phyloP scores from a whole-genome alignment of 2,113 vertebrate genomes.

The Dasyprocta punctata region DNA sequence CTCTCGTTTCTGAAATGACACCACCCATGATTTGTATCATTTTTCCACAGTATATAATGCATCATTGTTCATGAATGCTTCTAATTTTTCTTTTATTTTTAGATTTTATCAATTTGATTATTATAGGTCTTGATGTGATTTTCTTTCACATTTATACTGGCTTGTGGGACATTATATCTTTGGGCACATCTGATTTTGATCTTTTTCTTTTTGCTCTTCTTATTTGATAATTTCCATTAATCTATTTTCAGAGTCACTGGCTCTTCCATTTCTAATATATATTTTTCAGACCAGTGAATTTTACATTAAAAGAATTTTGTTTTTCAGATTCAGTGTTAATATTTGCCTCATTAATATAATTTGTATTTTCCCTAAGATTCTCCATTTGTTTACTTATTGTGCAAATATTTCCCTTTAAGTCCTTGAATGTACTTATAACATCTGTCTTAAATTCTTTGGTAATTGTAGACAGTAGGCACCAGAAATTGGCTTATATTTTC shows the following conservation, averaged over 20 bases:
- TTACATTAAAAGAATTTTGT: not conserved
- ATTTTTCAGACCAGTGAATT: not conserved
- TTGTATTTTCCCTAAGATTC: not conserved
- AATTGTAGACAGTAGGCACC: not conserved
- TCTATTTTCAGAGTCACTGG: not conserved
- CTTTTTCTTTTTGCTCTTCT: not conserved
- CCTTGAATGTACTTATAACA: not conserved
- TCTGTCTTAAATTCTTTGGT: not conserved
- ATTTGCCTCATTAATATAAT: not conserved
- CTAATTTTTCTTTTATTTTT: not conserved
- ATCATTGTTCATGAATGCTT: not conserved
- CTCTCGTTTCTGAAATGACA: not conserved
- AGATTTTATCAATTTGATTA: not conserved
- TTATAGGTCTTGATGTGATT: not conserved
- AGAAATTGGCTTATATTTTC: not conserved
- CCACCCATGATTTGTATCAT: not conserved
- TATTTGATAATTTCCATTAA: not conserved
- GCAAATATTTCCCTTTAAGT: not conserved
- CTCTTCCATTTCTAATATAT: not conserved
- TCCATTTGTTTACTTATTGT: not conserved
- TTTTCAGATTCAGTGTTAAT: not conserved
- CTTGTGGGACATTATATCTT: not conserved
- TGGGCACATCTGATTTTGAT: not conserved
- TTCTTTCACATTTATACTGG: not conserved
- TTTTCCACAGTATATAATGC: not conserved